Base-by-base conservation (phyloP, 2,888 invertebrate species). In the Andrena flavipes region DNA sequence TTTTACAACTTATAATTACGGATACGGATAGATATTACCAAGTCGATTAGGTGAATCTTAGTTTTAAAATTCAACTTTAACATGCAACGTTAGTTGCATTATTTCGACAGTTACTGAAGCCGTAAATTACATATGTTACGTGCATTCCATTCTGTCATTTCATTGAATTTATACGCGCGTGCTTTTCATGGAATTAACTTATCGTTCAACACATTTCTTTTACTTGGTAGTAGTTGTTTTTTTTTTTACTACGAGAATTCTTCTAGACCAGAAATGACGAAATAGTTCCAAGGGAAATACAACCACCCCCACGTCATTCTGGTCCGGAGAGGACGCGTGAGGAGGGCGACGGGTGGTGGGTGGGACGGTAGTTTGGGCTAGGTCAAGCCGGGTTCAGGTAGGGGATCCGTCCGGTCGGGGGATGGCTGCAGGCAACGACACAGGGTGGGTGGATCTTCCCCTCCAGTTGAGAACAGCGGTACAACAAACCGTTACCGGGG, bases 401-500 rank as follows among this genome's bases (percentile, higher is more conserved):
- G 69, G 65, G 64, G 51, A 64, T 67, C 59, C 35, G 67, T 76
- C 30, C 23, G 23, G 49, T 2, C 35, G n/a, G 16, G 75, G 77
- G 48, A 54, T 48, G 35, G 71, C 33, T 33, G 23, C 54, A 54
- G 23, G 54, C 54, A 54, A 23, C 54, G 29, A 54, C 23, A 30
- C 79, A 68, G 80, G 84, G 71, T 76, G 76, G 74, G 69, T 84
- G 79, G 79, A 75, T 80, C 33, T 68, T 72, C 85, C 79, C 63
- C 63, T 33, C 33, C 26, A 20, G 86, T 84, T 87, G 86, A 85
- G 88, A 85, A 81, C 86, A 87, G 88, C 87, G 86, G 90, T 90
- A 93, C 91, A 93, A 93, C 93, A 93, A 93, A 93, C 89, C 91
- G 93, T 93, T 91, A 87, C 93, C 92, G 90, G 87, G 92, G 92